phyloP scores from a whole-genome alignment of 2,888 invertebrate species.

The Apamea anceps region DNA sequence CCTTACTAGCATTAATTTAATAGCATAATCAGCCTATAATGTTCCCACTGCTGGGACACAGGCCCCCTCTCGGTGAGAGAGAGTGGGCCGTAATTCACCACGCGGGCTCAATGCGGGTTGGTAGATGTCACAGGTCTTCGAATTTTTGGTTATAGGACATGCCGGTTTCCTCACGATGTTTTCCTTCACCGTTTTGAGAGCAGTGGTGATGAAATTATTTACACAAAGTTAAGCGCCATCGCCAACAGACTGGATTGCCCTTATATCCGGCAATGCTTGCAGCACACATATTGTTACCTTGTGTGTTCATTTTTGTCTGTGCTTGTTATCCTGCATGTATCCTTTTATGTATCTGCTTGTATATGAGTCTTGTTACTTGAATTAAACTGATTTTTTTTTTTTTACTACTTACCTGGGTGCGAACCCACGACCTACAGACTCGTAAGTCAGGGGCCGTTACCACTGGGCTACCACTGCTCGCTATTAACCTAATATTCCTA shows the following conservation, averaged over 20 bases:
- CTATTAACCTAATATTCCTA: constrained; percentile 1
- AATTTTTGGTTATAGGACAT: neutral
- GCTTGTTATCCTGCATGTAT: too few species aligned
- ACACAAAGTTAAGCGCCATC: neutral
- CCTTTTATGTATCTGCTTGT: too few species aligned
- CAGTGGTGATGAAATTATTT: neutral
- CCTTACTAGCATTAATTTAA: too few species aligned
- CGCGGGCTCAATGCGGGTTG: neutral
- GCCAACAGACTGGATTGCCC: too few species aligned
- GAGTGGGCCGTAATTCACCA: neutral
- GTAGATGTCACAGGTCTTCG: neutral
- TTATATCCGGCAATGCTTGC: too few species aligned
- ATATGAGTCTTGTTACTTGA: too few species aligned
- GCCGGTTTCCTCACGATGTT: neutral
- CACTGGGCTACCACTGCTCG: too few species aligned
- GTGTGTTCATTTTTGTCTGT: too few species aligned
- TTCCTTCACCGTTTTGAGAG: neutral
- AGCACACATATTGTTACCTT: too few species aligned
- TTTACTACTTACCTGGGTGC: neutral
- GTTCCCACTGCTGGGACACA: neutral
- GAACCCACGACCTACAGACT: neutral
- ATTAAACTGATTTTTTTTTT: too few species aligned
- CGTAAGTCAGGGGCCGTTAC: neutral
- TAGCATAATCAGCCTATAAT: neutral
- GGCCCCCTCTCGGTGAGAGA: neutral